These are phyloP conservation scores for Linurgus olivaceus DNA, from an alignment of 2,797 vertebrate species.

Conservation along the genomic window DNA sequence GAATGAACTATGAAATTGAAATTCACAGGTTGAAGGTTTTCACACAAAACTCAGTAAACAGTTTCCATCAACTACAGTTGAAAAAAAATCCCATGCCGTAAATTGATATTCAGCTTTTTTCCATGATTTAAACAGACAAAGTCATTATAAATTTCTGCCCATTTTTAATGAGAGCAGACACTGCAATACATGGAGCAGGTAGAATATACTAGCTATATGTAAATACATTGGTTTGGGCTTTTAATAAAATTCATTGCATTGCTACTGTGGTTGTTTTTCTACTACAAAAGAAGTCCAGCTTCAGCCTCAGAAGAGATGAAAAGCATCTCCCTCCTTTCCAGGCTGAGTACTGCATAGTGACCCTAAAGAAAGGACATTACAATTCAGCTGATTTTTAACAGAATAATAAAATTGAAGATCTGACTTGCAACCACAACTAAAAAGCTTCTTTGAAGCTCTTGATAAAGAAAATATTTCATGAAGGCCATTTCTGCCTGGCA, in stretches of 20 bases:
- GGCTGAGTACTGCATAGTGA: not conserved
- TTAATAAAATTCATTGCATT: not conserved
- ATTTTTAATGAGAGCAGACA: not conserved
- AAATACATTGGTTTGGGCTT: not conserved
- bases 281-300: not conserved
- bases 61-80: not conserved
- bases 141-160: not conserved
- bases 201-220: not conserved
- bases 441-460: conserved; percentile 36
- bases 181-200: not conserved
- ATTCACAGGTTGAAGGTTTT: not conserved
- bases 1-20: conserved; percentile 4
- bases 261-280: not conserved
- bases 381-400: not conserved
- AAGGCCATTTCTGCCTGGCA: conserved; percentile 13
- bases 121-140: not conserved
- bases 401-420: conserved; percentile 39
- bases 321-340: not conserved
- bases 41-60: not conserved
- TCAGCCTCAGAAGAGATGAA: not conserved
- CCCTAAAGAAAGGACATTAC: not conserved
- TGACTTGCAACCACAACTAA: conserved; percentile 1
- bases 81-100: not conserved
- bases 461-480: conserved; percentile 24
- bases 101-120: not conserved